A percentile compares a stretch with the other conserved stretches of the same genome.
These are phyloP conservation scores for Gonocerus acuteangulatus DNA, from an alignment of 2,888 invertebrate genomes.

Conservation along the genomic window DNA sequence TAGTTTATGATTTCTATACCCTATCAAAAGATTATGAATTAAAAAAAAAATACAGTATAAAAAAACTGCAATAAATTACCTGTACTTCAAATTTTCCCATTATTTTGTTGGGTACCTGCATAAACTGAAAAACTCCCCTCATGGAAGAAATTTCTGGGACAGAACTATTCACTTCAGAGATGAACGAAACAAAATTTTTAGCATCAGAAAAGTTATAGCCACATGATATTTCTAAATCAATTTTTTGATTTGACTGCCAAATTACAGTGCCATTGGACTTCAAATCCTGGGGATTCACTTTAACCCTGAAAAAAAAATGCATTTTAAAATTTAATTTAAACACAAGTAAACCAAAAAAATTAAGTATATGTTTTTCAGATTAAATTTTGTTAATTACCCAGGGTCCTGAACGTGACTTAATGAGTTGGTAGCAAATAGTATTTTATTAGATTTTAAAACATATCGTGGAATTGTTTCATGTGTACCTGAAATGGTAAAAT, in stretches of 20 bases:
- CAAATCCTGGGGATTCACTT: constrained; percentile 48
- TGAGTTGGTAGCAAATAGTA: not conserved
- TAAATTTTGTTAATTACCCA: not conserved
- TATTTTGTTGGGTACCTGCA: constrained; percentile 47
- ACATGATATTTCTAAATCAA: constrained; percentile 51
- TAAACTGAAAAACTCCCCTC: constrained; percentile 51
- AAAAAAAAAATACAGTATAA: too few relatives aligned
- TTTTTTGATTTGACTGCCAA: constrained; percentile 55
- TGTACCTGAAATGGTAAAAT: too few relatives aligned
- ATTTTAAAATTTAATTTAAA: not conserved
- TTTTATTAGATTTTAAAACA: too few relatives aligned
- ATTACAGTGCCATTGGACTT: constrained; percentile 49
- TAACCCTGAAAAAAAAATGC: constrained; percentile 44
- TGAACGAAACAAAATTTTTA: constrained; percentile 45
- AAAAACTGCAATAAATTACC: too few relatives aligned
- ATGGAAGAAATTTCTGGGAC: constrained; percentile 53
- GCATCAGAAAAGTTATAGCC: constrained; percentile 46
- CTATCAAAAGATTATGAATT: too few relatives aligned
- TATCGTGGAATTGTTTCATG: too few relatives aligned
- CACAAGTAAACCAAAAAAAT: too few relatives aligned
- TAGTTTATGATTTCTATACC: too few relatives aligned
- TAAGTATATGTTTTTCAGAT: not conserved
- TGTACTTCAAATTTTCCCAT: constrained; percentile 49
- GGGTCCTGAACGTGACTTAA: not conserved
- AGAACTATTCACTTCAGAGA: constrained; percentile 51